Evolutionary conservation across 2,113 vertebrate species (phyloP).

Genomic region (Holacanthus passer): DNA sequence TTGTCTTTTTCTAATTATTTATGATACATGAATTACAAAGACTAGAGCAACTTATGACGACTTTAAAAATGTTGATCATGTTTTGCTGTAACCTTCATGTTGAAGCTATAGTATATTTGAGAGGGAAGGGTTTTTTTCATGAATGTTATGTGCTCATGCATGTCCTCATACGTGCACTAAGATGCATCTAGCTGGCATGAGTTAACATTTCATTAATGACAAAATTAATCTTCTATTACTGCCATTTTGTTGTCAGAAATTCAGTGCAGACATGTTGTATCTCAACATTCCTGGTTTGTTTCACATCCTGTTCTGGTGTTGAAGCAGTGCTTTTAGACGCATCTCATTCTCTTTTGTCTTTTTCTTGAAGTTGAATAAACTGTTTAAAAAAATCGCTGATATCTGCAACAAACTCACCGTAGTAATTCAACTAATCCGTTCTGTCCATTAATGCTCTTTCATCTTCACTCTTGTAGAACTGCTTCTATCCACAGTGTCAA

Average conservation of each 20-base stretch:
- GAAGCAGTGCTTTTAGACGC: constrained; percentile 48
- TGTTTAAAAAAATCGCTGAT: background rate
- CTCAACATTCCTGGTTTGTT: constrained; percentile 44
- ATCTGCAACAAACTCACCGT: constrained; percentile 24
- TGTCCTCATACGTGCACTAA: constrained; percentile 75
- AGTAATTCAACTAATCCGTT: constrained; percentile 38
- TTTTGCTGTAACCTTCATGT: constrained; percentile 73
- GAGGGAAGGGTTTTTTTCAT: constrained; percentile 57
- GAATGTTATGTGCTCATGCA: constrained; percentile 79
- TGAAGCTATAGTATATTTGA: constrained; percentile 64
- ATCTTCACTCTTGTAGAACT: constrained; percentile 66
- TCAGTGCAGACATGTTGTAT: constrained; percentile 50
- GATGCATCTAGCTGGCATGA: constrained; percentile 72
- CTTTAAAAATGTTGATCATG: constrained; percentile 52
- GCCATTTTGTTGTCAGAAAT: constrained; percentile 57
- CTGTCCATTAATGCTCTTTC: constrained; percentile 65
- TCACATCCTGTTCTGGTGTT: constrained; percentile 60
- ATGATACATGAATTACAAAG: constrained; percentile 57
- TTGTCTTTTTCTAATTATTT: constrained; percentile 69
- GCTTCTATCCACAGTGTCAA: constrained; percentile 64
- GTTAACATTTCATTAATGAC: constrained; percentile 66
- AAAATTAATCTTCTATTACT: constrained; percentile 44
- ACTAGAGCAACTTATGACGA: constrained; percentile 45
- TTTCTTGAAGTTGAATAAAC: constrained; percentile 47
- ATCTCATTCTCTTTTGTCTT: constrained; percentile 32